Base-by-base conservation (phyloP, 2,888 invertebrate species). In the Thera britannica region DNA sequence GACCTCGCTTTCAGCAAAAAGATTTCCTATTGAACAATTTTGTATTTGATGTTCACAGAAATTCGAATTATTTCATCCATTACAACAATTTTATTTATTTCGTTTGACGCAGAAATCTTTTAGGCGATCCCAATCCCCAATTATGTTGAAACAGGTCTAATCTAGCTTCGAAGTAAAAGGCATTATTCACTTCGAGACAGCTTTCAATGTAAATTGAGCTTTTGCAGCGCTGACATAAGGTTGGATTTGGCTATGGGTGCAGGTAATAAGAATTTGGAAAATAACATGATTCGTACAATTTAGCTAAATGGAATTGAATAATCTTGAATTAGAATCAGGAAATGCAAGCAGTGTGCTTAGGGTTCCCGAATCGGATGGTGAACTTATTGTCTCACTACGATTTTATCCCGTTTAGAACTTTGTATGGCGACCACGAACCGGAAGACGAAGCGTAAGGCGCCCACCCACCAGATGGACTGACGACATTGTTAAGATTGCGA, bases 141-240 rank as follows among this genome's bases (percentile, higher is more conserved):
- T 64, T 46, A 48, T 58, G 54, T 58, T 58, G 36, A 64, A 64
- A 64, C 58, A 64, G 46, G 41, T 52, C 23, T 58, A 58, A 54
- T 63, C 41, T 58, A 58, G 3, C 12, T 58, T 52, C 12, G 55
- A 55, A 59, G 59, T 59, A 65, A 59, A 59, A 49, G n/a, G 2
- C 34, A 9, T 41, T 3, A 35, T 34, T 46, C 58, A 58, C 58
- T 46, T 58, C 35, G 34, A 46, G 11, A 34, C 6, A n/a, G 48
- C 35, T 35, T 34, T n/a, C 36, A 35, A 7, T n/a, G 58, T 11
- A 58, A 49, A 48, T 58, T 36, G 44, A 57, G 34, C 57, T 57
- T 58, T 58, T 2, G 5, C 7, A 11, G 35, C 35, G 8, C 6
- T 35, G 9, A 11, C 46, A 11, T 48, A 11, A 34, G 36, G 35